These are phyloP conservation scores for Apostichopus parvimensis DNA, from an alignment of 35 echinoderm and acorn worm genomes.

Conservation along the genomic window DNA sequence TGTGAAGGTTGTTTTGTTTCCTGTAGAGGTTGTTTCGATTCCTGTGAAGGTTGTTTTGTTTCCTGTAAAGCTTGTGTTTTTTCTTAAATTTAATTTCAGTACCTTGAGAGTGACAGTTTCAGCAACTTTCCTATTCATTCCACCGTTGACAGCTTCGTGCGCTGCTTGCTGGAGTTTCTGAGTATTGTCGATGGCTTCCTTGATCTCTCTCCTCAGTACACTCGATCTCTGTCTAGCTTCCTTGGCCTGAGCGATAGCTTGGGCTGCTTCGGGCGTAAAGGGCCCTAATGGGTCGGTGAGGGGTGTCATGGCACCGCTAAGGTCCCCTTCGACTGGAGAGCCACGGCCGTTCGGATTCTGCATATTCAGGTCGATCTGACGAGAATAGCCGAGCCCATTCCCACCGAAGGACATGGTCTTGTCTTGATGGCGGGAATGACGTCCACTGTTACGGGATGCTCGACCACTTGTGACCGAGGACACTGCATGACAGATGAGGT, in stretches of 20 bases:
- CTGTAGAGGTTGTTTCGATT: no score
- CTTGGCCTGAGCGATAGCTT: constrained; percentile 85
- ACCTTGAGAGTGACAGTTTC: constrained; percentile 97
- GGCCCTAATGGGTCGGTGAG: constrained; percentile 86
- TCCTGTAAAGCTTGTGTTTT: no score
- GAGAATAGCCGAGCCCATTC: constrained; percentile 88
- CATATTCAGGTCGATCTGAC: constrained; percentile 71
- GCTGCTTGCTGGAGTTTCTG: constrained; percentile 71
- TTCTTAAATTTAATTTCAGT: neutral
- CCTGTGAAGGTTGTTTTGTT: no score
- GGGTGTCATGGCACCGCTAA: constrained; percentile 41
- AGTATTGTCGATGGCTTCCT: constrained; percentile 90
- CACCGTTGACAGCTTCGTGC: constrained; percentile 87
- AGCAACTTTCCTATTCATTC: constrained; percentile 88
- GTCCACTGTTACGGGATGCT: constrained; percentile 76
- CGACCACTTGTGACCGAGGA: constrained; percentile 89
- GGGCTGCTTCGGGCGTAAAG: constrained; percentile 88
- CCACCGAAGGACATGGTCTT: constrained; percentile 85
- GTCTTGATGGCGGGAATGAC: constrained; percentile 67
- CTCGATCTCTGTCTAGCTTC: constrained; percentile 80
- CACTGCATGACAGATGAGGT: constrained; percentile 96
- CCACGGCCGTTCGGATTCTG: constrained; percentile 20
- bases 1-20: no score
- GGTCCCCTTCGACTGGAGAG: constrained; percentile 50
- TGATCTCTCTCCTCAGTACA: constrained; percentile 76